Conservation (phyloP, 2,113 vertebrate species). For the Chloebia gouldiae region DNA sequence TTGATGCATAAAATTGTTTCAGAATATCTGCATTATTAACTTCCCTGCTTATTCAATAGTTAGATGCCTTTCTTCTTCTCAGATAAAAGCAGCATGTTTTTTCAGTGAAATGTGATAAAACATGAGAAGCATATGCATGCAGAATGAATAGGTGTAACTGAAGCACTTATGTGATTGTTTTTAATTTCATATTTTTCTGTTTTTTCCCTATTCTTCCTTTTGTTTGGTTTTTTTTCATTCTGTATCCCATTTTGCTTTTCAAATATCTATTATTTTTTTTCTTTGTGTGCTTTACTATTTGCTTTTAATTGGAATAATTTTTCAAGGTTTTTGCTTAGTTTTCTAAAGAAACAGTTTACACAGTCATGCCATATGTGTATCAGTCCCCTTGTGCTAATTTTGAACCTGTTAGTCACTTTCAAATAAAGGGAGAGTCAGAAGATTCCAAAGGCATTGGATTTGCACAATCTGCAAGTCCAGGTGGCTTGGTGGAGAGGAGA, state of each 20-base stretch:
- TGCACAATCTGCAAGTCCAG: not conserved
- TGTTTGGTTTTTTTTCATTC: not conserved
- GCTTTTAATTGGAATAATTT: not conserved
- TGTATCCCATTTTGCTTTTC: not conserved
- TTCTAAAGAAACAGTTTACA: not conserved
- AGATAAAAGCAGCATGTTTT: not conserved
- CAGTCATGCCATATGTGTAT: not conserved
- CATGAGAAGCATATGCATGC: not conserved
- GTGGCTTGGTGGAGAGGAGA: not conserved
- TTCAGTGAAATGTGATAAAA: not conserved
- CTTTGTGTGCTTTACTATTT: not conserved
- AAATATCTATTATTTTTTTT: not conserved
- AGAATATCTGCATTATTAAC: constrained; percentile 38
- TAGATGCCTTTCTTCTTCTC: not conserved
- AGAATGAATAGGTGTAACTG: not conserved
- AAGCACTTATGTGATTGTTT: not conserved
- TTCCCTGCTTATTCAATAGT: not conserved
- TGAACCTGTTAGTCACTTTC: not conserved
- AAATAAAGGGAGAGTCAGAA: not conserved
- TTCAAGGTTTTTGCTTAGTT: not conserved
- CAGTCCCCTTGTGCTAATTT: not conserved
- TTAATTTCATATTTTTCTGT: not conserved
- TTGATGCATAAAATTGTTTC: constrained; percentile 26
- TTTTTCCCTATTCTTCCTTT: not conserved
- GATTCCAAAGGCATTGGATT: not conserved